Percentiles rank a stretch among this genome's conserved stretches.
These are phyloP conservation scores for Scrobipalpa atriplicella DNA, from an alignment of 2,888 invertebrate genomes.

Conservation along the genomic window DNA sequence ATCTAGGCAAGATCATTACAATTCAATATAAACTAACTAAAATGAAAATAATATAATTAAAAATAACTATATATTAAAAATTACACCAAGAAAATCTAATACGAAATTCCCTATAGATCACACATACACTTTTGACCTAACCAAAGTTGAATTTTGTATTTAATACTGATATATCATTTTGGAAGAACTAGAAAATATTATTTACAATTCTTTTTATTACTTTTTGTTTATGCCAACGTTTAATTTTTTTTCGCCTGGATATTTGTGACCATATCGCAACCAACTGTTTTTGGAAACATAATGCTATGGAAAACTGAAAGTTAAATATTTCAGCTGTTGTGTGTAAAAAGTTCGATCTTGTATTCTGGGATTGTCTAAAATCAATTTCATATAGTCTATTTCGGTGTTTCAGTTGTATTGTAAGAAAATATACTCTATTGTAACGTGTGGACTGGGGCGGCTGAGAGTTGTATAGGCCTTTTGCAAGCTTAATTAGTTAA, in stretches of 20 bases:
- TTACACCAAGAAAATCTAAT: constrained; percentile 75
- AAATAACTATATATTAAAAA: constrained; percentile 58
- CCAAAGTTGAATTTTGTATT: constrained; percentile 81
- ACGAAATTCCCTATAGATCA: constrained; percentile 77
- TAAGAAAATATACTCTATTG: constrained; percentile 81
- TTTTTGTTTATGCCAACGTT: constrained; percentile 69
- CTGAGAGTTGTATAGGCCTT: constrained; percentile 40
- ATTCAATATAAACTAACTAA: constrained; percentile 63
- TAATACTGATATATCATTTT: constrained; percentile 81
- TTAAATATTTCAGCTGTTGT: constrained; percentile 63
- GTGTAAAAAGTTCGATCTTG: constrained; percentile 82
- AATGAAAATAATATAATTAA: constrained; percentile 56
- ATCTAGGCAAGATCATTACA: constrained; percentile 80
- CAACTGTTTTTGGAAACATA: constrained; percentile 66
- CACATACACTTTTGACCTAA: constrained; percentile 81
- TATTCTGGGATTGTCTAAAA: constrained; percentile 82
- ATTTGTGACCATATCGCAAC: constrained; percentile 78
- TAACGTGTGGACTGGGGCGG: constrained; percentile 65
- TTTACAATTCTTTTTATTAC: constrained; percentile 71
- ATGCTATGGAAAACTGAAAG: constrained; percentile 52
- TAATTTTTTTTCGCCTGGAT: constrained; percentile 72
- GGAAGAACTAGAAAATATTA: constrained; percentile 81
- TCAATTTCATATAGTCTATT: constrained; percentile 77
- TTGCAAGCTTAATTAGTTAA: background rate
- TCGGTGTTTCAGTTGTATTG: constrained; percentile 67